Evolutionary conservation across 2,113 vertebrate genomes (phyloP).

Genomic region (Fukomys damarensis): DNA sequence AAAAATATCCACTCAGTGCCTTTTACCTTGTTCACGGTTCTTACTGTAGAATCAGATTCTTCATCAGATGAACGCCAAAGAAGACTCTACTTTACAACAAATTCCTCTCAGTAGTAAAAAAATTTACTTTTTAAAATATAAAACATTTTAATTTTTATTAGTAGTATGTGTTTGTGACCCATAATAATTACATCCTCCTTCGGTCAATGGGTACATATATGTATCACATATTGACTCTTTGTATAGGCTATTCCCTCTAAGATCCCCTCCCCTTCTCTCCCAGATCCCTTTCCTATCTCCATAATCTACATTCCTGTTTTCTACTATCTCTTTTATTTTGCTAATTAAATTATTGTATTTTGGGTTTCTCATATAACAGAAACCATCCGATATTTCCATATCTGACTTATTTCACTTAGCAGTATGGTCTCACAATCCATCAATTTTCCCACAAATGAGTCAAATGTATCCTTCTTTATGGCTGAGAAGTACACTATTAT

Average conservation of each 20-base stretch:
- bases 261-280: not conserved
- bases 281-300: not conserved
- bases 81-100: constrained; percentile 13
- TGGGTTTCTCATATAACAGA: not conserved
- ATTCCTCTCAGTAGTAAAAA: constrained; percentile 2
- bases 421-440: not conserved
- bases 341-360: not conserved
- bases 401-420: not conserved
- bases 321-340: not conserved
- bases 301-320: not conserved
- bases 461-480: not conserved
- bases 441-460: not conserved
- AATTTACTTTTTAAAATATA: not conserved
- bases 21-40: not conserved
- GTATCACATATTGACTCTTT: not conserved
- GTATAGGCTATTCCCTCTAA: not conserved
- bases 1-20: not conserved
- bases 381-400: not conserved
- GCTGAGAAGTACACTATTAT: too few relatives aligned
- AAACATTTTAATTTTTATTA: not conserved
- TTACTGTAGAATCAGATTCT: not conserved
- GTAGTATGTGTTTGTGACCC: not conserved
- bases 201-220: not conserved
- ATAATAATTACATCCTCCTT: not conserved
- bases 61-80: not conserved